Evolutionary conservation across 35 echinoderm and acorn worm genomes (phyloP).

Genomic region (Apostichopus japonicus): DNA sequence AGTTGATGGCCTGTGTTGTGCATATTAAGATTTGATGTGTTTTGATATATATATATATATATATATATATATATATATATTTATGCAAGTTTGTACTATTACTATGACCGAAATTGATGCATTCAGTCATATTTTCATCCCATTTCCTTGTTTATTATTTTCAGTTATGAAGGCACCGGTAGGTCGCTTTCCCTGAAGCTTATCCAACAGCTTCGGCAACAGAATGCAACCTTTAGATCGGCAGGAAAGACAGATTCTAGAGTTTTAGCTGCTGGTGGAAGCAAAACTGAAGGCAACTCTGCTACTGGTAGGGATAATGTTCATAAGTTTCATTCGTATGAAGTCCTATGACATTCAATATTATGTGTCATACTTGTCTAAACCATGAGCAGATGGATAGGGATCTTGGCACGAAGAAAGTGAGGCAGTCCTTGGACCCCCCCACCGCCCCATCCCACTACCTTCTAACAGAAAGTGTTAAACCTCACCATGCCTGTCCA

Average conservation of each 20-base stretch:
- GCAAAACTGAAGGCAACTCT: conserved; percentile 73
- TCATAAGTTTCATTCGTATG: no score
- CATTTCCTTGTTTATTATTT: background rate
- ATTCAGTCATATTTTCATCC: no score
- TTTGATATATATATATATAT: no score
- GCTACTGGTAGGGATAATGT: conserved; percentile 63
- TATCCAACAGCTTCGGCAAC: conserved; percentile 88
- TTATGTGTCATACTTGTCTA: background rate
- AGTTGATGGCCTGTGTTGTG: no score
- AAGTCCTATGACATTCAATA: background rate
- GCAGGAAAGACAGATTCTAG: conserved; percentile 42
- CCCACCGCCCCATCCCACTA: no score
- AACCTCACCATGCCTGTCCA: background rate
- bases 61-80: no score
- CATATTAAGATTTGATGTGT: no score
- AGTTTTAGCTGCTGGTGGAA: background rate
- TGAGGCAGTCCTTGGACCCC: no score
- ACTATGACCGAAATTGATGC: no score
- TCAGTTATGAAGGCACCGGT: conserved; percentile 95
- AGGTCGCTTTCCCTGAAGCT: conserved; percentile 91
- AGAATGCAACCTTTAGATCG: conserved; percentile 83
- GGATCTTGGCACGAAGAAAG: no score
- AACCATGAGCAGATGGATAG: background rate
- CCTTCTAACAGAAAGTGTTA: no score
- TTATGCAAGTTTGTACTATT: no score